Base-by-base conservation (phyloP, 2,797 vertebrate genomes). In the Anabacerthia variegaticeps region DNA sequence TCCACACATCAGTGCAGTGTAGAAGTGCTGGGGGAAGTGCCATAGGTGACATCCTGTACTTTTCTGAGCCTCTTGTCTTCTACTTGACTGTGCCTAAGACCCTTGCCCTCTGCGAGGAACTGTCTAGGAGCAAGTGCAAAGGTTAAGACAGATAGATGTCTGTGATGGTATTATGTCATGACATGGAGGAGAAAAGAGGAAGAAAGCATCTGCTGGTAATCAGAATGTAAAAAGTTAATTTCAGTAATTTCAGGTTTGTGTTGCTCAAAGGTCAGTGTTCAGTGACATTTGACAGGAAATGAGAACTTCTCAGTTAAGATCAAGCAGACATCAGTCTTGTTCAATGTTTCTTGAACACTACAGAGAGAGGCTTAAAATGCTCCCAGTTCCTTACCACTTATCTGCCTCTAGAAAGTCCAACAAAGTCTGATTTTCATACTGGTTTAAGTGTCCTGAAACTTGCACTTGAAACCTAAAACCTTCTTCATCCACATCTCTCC, bases 271-370 rank as follows among this genome's bases (percentile, higher is more conserved):
- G n/a, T n/a, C 39, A 66, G 32, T 15, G 10, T 54, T 74, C 5
- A 8, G 58, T 58, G 54, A 37, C 49, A 61, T 83, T 71, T 79
- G 73, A 88, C 28, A 48, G 92, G 67, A 95, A 90, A 54, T 56
- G 8, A 55, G 76, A 75, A 43, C 21, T 78, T 80, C 54, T 51
- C n/a, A 63, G 58, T 73, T 80, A 54, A 71, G 77, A 75, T 67
- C 62, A 65, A 46, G 39, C 48, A 88, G 72, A 32, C 51, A 20
- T 58, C 36, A 9, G 6, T 10, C 17, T 34, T 55, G 46, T 72
- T 88, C 79, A 43, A 5, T 26, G 28, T 65, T 85, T 84, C 63
- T 66, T 83, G 85, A 80, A 41, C 22, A 3, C 22, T 85, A 8
- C 7, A 49, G 65, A 49, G 10, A 12, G n/a, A 55, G 37, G 24